Percentiles rank a stretch among this genome's conserved stretches.
phyloP scores from a whole-genome alignment of 2,113 vertebrate species.

The Riparia riparia region DNA sequence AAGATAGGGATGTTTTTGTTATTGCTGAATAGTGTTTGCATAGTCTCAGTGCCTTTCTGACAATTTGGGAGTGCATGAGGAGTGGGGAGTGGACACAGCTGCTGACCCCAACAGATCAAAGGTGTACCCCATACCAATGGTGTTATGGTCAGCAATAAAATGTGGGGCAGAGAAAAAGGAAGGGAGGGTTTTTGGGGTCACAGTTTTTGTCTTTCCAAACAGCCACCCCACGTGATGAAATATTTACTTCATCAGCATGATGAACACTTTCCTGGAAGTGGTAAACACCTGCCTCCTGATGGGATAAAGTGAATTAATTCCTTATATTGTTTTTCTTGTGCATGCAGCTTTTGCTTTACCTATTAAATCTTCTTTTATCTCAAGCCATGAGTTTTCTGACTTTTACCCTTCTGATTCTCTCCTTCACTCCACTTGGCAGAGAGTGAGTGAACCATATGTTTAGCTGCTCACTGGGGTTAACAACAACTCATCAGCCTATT shows the following conservation, averaged over 20 bases:
- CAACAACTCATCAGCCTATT: background rate
- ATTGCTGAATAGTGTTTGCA: background rate
- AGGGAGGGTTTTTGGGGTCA: accelerated
- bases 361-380: background rate
- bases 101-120: background rate
- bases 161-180: background rate
- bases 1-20: background rate
- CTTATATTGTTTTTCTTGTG: background rate
- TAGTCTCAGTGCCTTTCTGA: background rate
- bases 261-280: background rate
- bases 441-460: background rate
- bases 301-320: background rate
- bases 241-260: background rate
- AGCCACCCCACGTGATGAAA: background rate
- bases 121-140: background rate
- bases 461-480: background rate
- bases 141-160: background rate
- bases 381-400: background rate
- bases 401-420: background rate
- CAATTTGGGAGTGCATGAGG: background rate
- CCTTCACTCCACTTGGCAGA: too few relatives aligned
- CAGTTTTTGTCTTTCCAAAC: background rate
- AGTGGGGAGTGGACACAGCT: background rate
- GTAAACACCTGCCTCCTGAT: background rate
- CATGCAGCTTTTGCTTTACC: background rate